phyloP scores from a whole-genome alignment of 2,113 vertebrate species.

The Meles meles region DNA sequence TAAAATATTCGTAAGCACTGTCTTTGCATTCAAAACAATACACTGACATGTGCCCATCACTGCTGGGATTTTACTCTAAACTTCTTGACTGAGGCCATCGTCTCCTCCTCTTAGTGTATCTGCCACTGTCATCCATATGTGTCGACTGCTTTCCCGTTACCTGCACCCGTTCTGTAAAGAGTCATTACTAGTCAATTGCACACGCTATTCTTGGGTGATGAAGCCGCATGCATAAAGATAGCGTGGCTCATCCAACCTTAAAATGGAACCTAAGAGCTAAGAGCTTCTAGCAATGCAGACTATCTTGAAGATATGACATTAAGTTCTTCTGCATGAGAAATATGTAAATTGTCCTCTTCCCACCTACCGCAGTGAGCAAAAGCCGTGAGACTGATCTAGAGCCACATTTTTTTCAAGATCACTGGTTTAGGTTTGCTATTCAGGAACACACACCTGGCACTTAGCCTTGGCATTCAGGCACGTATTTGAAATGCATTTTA shows the following conservation, averaged over 20 bases:
- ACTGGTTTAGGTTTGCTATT: not conserved
- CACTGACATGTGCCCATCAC: fast-evolving
- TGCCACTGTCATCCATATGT: not conserved
- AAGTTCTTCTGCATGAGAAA: not conserved
- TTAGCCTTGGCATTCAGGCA: not conserved
- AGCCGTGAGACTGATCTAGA: not conserved
- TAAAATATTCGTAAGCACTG: not conserved
- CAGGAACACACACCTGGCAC: not conserved
- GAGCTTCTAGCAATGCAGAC: not conserved
- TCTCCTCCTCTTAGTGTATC: not conserved
- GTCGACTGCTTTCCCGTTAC: not conserved
- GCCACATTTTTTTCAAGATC: not conserved
- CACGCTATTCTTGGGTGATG: not conserved
- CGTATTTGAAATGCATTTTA: not conserved
- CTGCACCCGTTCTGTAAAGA: not conserved
- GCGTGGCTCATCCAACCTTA: not conserved
- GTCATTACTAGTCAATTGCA: not conserved
- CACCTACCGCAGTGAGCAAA: not conserved
- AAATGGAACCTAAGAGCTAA: not conserved
- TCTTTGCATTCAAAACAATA: not conserved
- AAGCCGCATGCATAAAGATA: not conserved
- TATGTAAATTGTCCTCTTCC: not conserved
- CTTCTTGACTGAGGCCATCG: not conserved
- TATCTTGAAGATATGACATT: not conserved
- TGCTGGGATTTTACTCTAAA: not conserved